phyloP scores from a whole-genome alignment of 2,113 vertebrate species.

The Bos javanicus region DNA sequence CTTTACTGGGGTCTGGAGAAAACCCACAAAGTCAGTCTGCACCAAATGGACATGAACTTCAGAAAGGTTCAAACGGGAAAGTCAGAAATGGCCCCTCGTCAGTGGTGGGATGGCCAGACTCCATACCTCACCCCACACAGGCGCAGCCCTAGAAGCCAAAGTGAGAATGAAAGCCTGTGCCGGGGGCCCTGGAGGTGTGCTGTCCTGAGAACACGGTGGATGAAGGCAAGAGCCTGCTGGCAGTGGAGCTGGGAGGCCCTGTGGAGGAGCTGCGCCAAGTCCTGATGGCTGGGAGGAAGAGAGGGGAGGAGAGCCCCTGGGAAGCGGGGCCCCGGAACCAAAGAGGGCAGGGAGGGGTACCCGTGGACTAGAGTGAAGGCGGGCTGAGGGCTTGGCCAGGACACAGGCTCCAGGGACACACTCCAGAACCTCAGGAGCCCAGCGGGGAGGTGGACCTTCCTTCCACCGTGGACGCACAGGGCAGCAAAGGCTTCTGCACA shows the following conservation, averaged over 20 bases:
- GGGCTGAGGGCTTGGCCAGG: neutral
- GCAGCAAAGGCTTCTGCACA: neutral
- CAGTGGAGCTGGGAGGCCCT: neutral
- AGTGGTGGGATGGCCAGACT: neutral
- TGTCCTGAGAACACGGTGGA: rapidly evolving
- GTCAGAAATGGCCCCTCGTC: rapidly evolving
- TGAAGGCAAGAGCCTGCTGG: neutral
- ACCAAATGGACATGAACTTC: no score
- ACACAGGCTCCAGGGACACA: neutral
- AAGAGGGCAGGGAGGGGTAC: rapidly evolving
- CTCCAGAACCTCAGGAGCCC: neutral
- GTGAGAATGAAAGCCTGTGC: neutral
- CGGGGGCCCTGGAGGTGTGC: rapidly evolving
- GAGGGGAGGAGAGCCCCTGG: neutral
- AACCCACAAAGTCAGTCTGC: neutral
- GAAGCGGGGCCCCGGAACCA: neutral
- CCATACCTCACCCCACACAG: rapidly evolving
- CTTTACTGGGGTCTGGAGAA: neutral
- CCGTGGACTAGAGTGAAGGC: rapidly evolving
- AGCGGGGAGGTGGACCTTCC: neutral
- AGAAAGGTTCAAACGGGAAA: neutral
- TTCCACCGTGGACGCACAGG: neutral
- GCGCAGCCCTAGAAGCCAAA: rapidly evolving
- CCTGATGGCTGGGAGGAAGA: neutral
- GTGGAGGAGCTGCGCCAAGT: neutral